These are phyloP conservation scores for Poecilia wingei DNA, from an alignment of 2,797 vertebrate species.

Conservation along the genomic window DNA sequence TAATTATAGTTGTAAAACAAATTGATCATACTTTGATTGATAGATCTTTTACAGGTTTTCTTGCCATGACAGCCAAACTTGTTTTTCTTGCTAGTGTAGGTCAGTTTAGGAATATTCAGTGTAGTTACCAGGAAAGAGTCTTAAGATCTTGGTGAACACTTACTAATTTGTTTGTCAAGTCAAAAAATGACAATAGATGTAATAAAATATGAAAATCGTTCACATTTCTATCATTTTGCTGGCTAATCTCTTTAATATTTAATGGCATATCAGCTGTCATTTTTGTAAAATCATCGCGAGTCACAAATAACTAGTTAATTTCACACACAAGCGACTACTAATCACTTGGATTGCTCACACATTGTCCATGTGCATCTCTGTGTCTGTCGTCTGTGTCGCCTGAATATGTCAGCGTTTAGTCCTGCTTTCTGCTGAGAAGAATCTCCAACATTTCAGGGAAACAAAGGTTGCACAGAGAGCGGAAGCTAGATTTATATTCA, in stretches of 20 bases:
- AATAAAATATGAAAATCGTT: neutral
- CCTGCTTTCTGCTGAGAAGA: slow-evolving; percentile 30
- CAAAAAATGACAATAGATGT: neutral
- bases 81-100: neutral
- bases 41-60: neutral
- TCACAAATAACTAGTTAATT: slow-evolving; percentile 57
- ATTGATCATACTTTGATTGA: neutral
- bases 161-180: neutral
- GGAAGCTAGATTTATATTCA: slow-evolving; percentile 63
- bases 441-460: slow-evolving; percentile 53
- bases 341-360: slow-evolving; percentile 47
- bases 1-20: neutral
- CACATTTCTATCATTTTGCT: neutral
- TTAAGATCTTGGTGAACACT: neutral
- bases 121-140: neutral
- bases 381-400: slow-evolving; percentile 16
- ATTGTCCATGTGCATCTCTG: slow-evolving; percentile 25
- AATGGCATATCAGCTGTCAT: slow-evolving; percentile 3
- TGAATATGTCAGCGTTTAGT: slow-evolving; percentile 28
- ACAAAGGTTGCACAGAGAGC: slow-evolving; percentile 40
- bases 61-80: neutral
- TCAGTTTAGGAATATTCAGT: neutral
- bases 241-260: slow-evolving; percentile 7
- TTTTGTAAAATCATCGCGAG: slow-evolving; percentile 50
- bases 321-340: slow-evolving; percentile 61